A percentile compares a stretch with the other conserved stretches of the same genome.
These are phyloP conservation scores for Opisthocomus hoazin DNA, from an alignment of 2,113 vertebrate species.

Conservation along the genomic window DNA sequence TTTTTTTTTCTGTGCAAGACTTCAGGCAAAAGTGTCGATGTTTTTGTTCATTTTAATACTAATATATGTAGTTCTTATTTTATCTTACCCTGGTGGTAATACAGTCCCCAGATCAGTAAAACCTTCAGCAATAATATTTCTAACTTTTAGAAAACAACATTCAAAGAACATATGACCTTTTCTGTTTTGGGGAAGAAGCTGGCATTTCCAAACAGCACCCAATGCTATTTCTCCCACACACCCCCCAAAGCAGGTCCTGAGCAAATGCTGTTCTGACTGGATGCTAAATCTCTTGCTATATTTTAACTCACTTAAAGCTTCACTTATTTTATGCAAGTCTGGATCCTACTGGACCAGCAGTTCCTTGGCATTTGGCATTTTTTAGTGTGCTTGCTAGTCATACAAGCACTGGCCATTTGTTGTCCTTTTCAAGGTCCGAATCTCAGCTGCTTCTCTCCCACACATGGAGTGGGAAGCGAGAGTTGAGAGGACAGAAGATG, in stretches of 20 bases:
- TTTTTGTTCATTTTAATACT: not conserved
- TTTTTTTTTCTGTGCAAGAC: not conserved
- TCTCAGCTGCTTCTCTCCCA: not conserved
- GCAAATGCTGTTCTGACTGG: not conserved
- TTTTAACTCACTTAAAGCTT: not conserved
- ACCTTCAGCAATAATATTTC: not conserved
- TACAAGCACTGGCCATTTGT: not conserved
- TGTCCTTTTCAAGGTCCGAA: not conserved
- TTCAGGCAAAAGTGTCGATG: not conserved
- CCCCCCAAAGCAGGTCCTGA: not conserved
- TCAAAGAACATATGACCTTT: not conserved
- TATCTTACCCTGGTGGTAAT: not conserved
- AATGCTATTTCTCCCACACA: not conserved
- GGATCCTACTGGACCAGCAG: not conserved
- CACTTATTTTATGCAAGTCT: not conserved
- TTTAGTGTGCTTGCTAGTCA: not conserved
- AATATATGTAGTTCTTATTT: not conserved
- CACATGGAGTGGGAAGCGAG: fast-evolving
- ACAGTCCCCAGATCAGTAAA: not conserved
- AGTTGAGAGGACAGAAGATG: not conserved
- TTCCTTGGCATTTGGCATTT: not conserved
- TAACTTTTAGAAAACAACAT: not conserved
- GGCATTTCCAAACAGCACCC: not conserved
- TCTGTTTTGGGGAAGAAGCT: not conserved
- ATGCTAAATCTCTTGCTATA: not conserved